Evolutionary conservation across 2,797 vertebrate genomes (phyloP).

Genomic region (Sebastes oblongus): DNA sequence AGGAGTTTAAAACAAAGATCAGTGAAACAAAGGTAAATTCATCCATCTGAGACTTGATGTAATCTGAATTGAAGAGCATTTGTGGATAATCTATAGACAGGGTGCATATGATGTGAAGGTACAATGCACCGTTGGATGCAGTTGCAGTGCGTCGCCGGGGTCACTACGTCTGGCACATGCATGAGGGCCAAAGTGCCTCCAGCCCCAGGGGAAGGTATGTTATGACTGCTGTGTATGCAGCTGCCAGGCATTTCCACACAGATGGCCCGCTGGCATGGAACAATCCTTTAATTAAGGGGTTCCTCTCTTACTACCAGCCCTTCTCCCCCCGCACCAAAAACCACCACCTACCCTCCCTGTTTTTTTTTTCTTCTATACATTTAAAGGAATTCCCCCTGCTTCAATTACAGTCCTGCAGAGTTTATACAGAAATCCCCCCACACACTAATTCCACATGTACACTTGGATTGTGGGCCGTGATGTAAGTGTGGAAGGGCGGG

Average conservation of each 20-base stretch:
- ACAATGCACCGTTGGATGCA: not conserved
- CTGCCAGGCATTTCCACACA: slow-evolving; percentile 79
- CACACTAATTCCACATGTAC: slow-evolving; percentile 58
- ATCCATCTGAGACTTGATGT: not conserved
- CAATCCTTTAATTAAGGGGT: slow-evolving; percentile 80
- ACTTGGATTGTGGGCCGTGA: slow-evolving; percentile 58
- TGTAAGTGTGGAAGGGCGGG: slow-evolving; percentile 67
- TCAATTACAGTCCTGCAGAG: slow-evolving; percentile 73
- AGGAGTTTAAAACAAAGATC: not conserved
- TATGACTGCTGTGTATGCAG: slow-evolving; percentile 70
- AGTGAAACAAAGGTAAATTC: not conserved
- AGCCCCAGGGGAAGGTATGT: slow-evolving; percentile 50
- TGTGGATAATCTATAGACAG: not conserved
- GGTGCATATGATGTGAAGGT: not conserved
- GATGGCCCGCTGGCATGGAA: slow-evolving; percentile 74
- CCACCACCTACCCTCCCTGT: slow-evolving; percentile 43
- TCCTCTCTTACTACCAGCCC: slow-evolving; percentile 66
- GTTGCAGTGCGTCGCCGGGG: slow-evolving; percentile 16
- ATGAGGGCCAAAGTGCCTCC: slow-evolving; percentile 33
- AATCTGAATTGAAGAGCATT: no score
- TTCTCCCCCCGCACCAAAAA: slow-evolving; percentile 44
- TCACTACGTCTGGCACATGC: slow-evolving; percentile 50
- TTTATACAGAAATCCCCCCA: slow-evolving; percentile 54
- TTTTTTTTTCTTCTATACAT: slow-evolving; percentile 53
- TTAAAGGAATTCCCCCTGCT: slow-evolving; percentile 79